Percentiles rank a stretch among this genome's conserved stretches.
These are phyloP conservation scores for Aphodius sticticus DNA, from an alignment of 2,888 invertebrate genomes.

Conservation along the genomic window DNA sequence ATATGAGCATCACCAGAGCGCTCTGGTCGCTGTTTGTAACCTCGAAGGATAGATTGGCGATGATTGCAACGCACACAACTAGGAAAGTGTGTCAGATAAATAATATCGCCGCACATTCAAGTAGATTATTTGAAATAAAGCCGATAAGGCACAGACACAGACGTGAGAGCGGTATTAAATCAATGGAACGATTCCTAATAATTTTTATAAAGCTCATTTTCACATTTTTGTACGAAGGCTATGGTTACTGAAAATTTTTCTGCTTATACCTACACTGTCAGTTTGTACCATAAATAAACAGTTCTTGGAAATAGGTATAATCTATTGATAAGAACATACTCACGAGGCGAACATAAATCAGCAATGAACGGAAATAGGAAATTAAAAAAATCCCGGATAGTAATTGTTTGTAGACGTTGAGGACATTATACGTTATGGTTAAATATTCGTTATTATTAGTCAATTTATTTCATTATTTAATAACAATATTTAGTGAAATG, in stretches of 20 bases:
- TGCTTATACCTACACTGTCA: too few relatives aligned
- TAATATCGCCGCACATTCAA: neutral
- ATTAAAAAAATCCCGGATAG: too few relatives aligned
- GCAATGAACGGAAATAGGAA: neutral
- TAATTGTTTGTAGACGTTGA: too few relatives aligned
- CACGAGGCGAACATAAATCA: neutral
- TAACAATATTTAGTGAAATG: too few relatives aligned
- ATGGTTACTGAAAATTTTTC: neutral
- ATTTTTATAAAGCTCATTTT: neutral
- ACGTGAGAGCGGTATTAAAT: neutral
- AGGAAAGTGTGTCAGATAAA: neutral
- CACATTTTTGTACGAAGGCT: neutral
- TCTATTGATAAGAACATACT: neutral
- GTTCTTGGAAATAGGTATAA: neutral
- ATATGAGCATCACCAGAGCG: conserved; percentile 4
- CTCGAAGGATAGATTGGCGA: conserved; percentile 4
- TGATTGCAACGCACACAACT: neutral
- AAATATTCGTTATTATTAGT: too few relatives aligned
- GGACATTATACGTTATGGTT: too few relatives aligned
- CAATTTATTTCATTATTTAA: too few relatives aligned
- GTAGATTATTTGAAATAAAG: neutral
- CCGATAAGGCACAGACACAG: neutral
- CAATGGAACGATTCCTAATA: neutral
- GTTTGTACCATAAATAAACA: neutral
- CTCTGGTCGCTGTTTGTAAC: neutral